Conservation (phyloP, 2,797 vertebrate genomes). For the Sebastes glaucus region DNA sequence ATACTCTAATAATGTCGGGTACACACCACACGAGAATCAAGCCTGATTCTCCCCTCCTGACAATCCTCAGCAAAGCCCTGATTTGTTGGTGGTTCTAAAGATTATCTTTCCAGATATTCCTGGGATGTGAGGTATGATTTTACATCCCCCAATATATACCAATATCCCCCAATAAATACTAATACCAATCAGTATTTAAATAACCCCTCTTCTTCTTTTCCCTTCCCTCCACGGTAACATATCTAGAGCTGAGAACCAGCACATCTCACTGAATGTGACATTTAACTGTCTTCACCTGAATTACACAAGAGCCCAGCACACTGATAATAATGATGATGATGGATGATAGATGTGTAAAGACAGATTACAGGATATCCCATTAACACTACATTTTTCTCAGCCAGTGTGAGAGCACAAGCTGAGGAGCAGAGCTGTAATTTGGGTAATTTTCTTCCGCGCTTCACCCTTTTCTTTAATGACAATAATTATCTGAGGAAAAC, state of each 20-base stretch:
- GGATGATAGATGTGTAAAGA: slow-evolving; percentile 33
- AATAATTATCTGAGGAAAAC: slow-evolving; percentile 74
- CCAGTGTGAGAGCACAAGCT: slow-evolving; percentile 20
- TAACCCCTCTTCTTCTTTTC: not conserved
- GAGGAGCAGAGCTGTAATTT: slow-evolving; percentile 64
- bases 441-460: slow-evolving; percentile 50
- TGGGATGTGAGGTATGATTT: no score
- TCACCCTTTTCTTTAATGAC: slow-evolving; percentile 68
- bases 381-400: slow-evolving; percentile 33
- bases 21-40: no score
- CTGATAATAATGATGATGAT: not conserved
- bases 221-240: not conserved
- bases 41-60: no score
- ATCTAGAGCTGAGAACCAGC: not conserved
- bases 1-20: no score
- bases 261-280: not conserved
- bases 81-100: no score
- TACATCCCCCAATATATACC: no score
- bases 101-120: no score
- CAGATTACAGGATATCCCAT: slow-evolving; percentile 47
- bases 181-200: not conserved
- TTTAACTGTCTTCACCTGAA: slow-evolving; percentile 40
- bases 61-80: no score
- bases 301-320: slow-evolving; percentile 1
- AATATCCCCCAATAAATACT: no score